Conservation (phyloP, 2,888 invertebrate species). For the Oasisia sp. region DNA sequence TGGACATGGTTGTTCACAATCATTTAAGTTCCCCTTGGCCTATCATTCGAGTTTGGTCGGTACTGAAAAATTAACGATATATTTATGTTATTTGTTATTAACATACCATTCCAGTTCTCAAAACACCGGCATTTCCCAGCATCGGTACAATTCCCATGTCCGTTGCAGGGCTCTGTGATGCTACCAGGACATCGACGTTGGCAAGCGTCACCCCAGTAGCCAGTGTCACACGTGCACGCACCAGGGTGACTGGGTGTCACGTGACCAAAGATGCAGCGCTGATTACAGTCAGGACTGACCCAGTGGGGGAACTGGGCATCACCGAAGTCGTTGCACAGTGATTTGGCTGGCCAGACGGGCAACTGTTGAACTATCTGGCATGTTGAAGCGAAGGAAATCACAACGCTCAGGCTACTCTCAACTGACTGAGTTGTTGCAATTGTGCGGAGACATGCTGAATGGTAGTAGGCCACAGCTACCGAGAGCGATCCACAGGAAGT, state of each 20-base stretch:
- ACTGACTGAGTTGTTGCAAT: slow-evolving; percentile 8
- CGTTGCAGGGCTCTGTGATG: background rate
- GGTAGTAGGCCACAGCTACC: background rate
- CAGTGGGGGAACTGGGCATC: slow-evolving; percentile 36
- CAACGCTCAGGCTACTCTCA: background rate
- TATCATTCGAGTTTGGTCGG: too few relatives aligned
- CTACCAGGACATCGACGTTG: slow-evolving; percentile 42
- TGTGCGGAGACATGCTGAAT: background rate
- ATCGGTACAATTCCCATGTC: background rate
- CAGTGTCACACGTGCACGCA: slow-evolving; percentile 42
- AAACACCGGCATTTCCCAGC: slow-evolving; percentile 19
- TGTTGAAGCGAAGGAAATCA: slow-evolving; percentile 19
- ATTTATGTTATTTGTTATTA: background rate
- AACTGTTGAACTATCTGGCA: slow-evolving; percentile 36
- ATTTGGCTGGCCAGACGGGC: slow-evolving; percentile 36
- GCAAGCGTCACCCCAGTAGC: slow-evolving; percentile 49
- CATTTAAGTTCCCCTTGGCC: too few relatives aligned
- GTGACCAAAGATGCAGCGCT: slow-evolving; percentile 33
- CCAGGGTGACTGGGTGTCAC: slow-evolving; percentile 22
- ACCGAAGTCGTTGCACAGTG: slow-evolving; percentile 40
- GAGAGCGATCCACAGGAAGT: background rate
- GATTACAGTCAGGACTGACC: slow-evolving; percentile 33
- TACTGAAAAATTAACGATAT: background rate
- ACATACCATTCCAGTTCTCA: slow-evolving; percentile 21
- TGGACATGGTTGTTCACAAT: too few relatives aligned